Percentiles rank a stretch among this genome's conserved stretches.
Evolutionary conservation across 2,888 invertebrate species (phyloP).

Genomic region (Patella pellucida): DNA sequence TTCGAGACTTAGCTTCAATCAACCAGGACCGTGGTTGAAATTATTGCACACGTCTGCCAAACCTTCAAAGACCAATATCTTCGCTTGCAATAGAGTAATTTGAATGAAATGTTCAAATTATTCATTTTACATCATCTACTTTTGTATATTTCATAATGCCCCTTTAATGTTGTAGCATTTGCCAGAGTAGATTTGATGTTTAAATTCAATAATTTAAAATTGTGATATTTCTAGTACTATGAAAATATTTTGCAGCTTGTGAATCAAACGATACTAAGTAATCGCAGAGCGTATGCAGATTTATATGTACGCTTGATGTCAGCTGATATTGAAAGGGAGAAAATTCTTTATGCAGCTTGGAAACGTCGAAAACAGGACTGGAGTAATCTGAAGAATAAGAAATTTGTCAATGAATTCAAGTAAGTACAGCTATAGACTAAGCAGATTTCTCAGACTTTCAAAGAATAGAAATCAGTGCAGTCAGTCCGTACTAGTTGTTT

Average conservation of each 20-base stretch:
- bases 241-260: conserved; percentile 50
- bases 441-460: too few species aligned
- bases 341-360: conserved; percentile 61
- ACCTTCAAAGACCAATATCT: too few species aligned
- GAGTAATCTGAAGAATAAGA: conserved; percentile 59
- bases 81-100: too few species aligned
- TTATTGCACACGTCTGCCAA: too few species aligned
- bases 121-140: too few species aligned
- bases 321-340: conserved; percentile 68
- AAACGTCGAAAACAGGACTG: conserved; percentile 62
- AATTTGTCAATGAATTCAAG: conserved; percentile 58
- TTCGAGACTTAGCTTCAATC: too few species aligned
- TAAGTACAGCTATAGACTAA: conserved; percentile 26
- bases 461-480: too few species aligned
- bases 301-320: conserved; percentile 65
- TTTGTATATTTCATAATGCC: too few species aligned
- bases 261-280: conserved; percentile 69
- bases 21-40: too few species aligned
- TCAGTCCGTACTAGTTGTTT: too few species aligned
- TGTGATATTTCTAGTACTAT: background rate
- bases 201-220: background rate
- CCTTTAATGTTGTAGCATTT: background rate
- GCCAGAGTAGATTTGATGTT: background rate
- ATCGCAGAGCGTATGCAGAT: conserved; percentile 67
- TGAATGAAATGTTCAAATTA: too few species aligned